Conservation (phyloP, 2,888 invertebrate species). For the Trissolcus japonicus region DNA sequence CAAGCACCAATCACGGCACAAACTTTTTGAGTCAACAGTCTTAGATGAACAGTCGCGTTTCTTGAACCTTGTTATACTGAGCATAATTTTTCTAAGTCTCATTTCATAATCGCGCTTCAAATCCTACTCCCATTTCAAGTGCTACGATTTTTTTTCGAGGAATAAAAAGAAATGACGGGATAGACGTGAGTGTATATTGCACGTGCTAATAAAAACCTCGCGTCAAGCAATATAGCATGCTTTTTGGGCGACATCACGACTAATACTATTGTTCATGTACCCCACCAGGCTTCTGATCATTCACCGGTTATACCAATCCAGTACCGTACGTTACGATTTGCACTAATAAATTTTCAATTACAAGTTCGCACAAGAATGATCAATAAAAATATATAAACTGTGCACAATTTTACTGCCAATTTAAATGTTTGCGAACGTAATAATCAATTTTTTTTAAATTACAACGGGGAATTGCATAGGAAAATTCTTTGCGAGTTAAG, state of each 20-base stretch:
- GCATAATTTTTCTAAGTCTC: neutral
- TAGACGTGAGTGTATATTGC: slow-evolving; percentile 3
- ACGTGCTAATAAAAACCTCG: slow-evolving; percentile 47
- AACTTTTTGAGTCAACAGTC: neutral
- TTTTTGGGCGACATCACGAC: slow-evolving; percentile 65
- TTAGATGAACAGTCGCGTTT: neutral
- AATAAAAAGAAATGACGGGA: slow-evolving; percentile 18
- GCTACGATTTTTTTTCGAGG: slow-evolving; percentile 21
- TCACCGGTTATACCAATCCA: slow-evolving; percentile 37
- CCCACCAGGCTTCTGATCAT: slow-evolving; percentile 14
- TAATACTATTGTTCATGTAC: slow-evolving; percentile 60
- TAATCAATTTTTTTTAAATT: too few species aligned
- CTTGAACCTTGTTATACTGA: neutral
- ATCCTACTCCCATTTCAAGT: too few species aligned
- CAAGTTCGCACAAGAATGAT: too few species aligned
- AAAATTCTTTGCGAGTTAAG: too few species aligned
- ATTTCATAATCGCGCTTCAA: neutral
- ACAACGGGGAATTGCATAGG: too few species aligned
- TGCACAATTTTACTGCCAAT: too few species aligned
- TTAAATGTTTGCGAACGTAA: too few species aligned
- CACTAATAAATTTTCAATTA: too few species aligned
- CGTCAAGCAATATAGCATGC: slow-evolving; percentile 52
- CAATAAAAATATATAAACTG: too few species aligned
- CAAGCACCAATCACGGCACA: too few species aligned
- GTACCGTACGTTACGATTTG: slow-evolving; percentile 17